phyloP scores from a whole-genome alignment of 2,113 vertebrate species.

The Poecile atricapillus region DNA sequence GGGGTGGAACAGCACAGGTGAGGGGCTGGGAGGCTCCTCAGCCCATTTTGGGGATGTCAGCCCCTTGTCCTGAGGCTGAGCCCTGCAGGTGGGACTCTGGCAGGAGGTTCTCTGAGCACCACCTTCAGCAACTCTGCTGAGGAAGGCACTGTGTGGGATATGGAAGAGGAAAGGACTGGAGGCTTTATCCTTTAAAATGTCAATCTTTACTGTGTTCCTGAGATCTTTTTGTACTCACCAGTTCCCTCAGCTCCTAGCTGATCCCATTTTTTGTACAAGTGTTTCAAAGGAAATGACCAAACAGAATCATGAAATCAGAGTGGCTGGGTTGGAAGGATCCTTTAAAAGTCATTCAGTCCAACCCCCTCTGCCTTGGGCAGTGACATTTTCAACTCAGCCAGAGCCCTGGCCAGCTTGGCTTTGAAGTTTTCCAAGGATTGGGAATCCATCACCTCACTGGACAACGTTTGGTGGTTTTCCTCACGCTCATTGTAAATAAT shows the following conservation, averaged over 20 bases:
- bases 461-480: background rate
- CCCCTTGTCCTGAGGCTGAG: background rate
- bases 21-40: background rate
- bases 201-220: background rate
- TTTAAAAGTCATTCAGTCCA: background rate
- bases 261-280: background rate
- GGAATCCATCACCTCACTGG: background rate
- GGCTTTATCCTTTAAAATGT: background rate
- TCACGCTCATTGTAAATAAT: fast-evolving
- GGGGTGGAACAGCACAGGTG: background rate
- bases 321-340: background rate
- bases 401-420: background rate
- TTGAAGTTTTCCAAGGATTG: background rate
- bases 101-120: background rate
- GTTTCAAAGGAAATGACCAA: background rate
- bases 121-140: background rate
- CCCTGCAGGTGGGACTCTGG: background rate
- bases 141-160: background rate
- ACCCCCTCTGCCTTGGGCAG: background rate
- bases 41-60: background rate
- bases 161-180: background rate
- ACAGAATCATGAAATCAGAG: background rate
- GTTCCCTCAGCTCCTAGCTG: background rate
- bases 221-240: background rate
- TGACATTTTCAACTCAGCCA: background rate